Conservation (phyloP, 2,888 invertebrate species). For the Amphiduros pacificus region DNA sequence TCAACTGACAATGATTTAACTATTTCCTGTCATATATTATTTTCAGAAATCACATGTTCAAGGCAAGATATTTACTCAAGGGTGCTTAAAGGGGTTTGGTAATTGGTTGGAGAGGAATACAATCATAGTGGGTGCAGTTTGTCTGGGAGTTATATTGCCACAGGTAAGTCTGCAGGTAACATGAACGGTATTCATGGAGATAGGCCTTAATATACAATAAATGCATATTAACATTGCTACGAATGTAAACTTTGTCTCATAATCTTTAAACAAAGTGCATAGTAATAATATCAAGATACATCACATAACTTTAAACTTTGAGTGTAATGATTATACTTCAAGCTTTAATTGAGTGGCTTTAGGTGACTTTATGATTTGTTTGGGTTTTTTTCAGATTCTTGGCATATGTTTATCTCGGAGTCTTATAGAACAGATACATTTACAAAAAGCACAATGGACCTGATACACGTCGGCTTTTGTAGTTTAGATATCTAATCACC, state of each 20-base stretch:
- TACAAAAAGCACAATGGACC: slow-evolving; percentile 26
- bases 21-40: neutral
- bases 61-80: slow-evolving; percentile 45
- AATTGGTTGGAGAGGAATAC: slow-evolving; percentile 49
- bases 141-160: slow-evolving; percentile 48
- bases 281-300: neutral
- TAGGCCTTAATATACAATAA: no score
- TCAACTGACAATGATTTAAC: neutral
- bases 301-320: no score
- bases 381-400: slow-evolving; percentile 19
- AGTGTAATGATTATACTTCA: no score
- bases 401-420: slow-evolving; percentile 26
- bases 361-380: neutral
- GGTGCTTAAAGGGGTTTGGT: slow-evolving; percentile 51
- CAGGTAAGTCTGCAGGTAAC: slow-evolving; percentile 39
- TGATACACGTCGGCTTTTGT: no score
- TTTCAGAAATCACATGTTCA: slow-evolving; percentile 20
- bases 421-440: slow-evolving; percentile 21
- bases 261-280: neutral
- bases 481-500: no score
- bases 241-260: no score
- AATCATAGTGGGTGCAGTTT: slow-evolving; percentile 45
- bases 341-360: neutral
- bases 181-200: no score
- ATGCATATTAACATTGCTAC: no score